Percentiles rank a stretch among this genome's conserved stretches.
phyloP scores from a whole-genome alignment of 64 coral and sea anemone genomes.

The Orbicella faveolata region DNA sequence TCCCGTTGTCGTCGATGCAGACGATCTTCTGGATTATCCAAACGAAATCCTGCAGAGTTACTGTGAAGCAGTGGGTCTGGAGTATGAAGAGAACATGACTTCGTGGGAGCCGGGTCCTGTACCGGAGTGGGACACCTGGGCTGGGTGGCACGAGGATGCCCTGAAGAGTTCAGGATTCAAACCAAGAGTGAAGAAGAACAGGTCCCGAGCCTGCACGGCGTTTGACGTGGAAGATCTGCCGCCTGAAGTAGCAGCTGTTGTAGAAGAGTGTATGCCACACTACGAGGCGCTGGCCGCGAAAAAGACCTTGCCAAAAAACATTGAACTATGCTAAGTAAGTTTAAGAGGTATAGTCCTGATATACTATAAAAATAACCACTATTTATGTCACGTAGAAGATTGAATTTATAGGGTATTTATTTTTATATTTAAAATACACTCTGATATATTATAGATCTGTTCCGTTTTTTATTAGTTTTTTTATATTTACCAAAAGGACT shows the following conservation, averaged over 20 bases:
- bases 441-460: too few relatives aligned
- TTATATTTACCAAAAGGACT: too few relatives aligned
- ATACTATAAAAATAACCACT: too few relatives aligned
- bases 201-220: background rate
- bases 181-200: slow-evolving; percentile 29
- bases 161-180: slow-evolving; percentile 78
- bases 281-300: slow-evolving; percentile 32
- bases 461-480: too few relatives aligned
- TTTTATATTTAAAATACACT: too few relatives aligned
- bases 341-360: background rate
- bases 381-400: too few relatives aligned
- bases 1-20: slow-evolving; percentile 74
- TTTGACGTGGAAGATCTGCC: slow-evolving; percentile 30
- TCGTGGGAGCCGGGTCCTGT: slow-evolving; percentile 76
- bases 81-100: slow-evolving; percentile 76
- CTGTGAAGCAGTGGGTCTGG: slow-evolving; percentile 75
- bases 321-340: background rate
- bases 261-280: slow-evolving; percentile 44
- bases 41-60: slow-evolving; percentile 73
- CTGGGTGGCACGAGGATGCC: slow-evolving; percentile 73
- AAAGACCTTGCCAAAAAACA: slow-evolving; percentile 24
- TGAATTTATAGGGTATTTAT: too few relatives aligned
- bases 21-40: slow-evolving; percentile 85
- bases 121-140: slow-evolving; percentile 72
- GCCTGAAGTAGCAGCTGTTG: slow-evolving; percentile 10